Base-by-base conservation (phyloP, 2,797 vertebrate species). In the Mus spretus region DNA sequence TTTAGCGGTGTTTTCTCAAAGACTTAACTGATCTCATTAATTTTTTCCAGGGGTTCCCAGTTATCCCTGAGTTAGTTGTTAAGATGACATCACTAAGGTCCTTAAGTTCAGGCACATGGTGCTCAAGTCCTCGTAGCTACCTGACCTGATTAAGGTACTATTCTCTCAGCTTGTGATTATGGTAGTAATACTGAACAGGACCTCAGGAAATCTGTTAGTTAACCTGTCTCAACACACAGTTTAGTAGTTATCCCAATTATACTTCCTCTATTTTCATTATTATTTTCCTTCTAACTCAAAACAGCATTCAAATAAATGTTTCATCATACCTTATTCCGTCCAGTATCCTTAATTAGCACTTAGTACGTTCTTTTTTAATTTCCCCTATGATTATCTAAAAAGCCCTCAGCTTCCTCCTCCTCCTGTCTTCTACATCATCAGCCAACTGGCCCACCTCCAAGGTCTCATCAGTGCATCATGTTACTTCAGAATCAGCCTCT, bases 301-400 rank as follows among this genome's bases (percentile, higher is more conserved):
- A 93, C 31, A 85, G 31, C 70, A 94, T 93, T 89, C 79, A 80
- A 92, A 90, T 57, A 95, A 84, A 91, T 19, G 93, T 57, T 57
- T 93, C 75, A 83, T 80, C 92, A 89, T 88, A 91, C 37, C 65
- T 34, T 9, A 90, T 15, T 93, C 44, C 8, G 10, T 47, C 9
- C 55, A 85, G 59, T 85, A 95, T 40, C 57, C 19, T 93, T 19
- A 97, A 85, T 78, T 77, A 80, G 50, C 14, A 81, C 19, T 61
- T 80, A 28, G 19, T 72, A 86, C 91, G 12, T 89, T 94, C 47
- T 92, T 67, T 94, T 94, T 93, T 82, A 88, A 90, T 90, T 85
- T 93, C 44, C 50, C 72, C 88, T 87, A 28, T 88, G 50, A 93
- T 90, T 96, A 94, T 95, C 59, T 92, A 88, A 93, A 97, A 94